Percentiles rank a stretch among this genome's conserved stretches.
These are phyloP conservation scores for Paraplagusia blochii DNA, from an alignment of 2,113 vertebrate genomes.

Conservation along the genomic window DNA sequence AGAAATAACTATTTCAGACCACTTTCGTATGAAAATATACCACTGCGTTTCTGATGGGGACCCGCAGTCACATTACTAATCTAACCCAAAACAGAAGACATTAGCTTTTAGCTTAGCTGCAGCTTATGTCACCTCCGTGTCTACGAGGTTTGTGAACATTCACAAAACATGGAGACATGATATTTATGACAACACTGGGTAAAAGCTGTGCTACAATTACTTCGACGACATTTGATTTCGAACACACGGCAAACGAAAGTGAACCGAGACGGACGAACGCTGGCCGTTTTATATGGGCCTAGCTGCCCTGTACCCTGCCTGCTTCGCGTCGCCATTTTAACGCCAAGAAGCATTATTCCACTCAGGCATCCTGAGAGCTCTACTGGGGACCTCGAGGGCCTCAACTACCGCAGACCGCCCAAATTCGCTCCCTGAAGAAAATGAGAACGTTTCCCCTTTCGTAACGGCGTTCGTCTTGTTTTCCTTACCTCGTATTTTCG, in stretches of 20 bases:
- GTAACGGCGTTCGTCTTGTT: constrained; percentile 23
- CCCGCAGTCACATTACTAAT: background rate
- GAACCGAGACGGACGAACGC: background rate
- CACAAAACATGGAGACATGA: background rate
- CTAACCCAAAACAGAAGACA: background rate
- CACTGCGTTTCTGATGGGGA: too few relatives aligned
- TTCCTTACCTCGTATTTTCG: constrained; percentile 70
- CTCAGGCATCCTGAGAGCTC: constrained; percentile 78
- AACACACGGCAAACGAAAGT: too few relatives aligned
- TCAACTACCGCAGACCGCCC: constrained; percentile 69
- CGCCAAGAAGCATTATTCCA: constrained; percentile 62
- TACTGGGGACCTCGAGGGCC: constrained; percentile 82
- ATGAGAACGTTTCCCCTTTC: constrained; percentile 42
- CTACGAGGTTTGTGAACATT: background rate
- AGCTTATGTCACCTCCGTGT: background rate
- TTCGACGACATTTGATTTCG: too few relatives aligned
- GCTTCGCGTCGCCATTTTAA: constrained; percentile 75
- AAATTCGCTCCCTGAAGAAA: constrained; percentile 72
- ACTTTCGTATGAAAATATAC: too few relatives aligned
- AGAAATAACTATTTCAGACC: too few relatives aligned
- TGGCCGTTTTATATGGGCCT: constrained; percentile 47
- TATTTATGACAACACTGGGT: too few relatives aligned
- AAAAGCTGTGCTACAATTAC: too few relatives aligned
- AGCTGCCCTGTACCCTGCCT: constrained; percentile 80
- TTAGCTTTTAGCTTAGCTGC: constrained; percentile 10